Base-by-base conservation (phyloP, 2,888 invertebrate genomes). In the Heliconius sara region DNA sequence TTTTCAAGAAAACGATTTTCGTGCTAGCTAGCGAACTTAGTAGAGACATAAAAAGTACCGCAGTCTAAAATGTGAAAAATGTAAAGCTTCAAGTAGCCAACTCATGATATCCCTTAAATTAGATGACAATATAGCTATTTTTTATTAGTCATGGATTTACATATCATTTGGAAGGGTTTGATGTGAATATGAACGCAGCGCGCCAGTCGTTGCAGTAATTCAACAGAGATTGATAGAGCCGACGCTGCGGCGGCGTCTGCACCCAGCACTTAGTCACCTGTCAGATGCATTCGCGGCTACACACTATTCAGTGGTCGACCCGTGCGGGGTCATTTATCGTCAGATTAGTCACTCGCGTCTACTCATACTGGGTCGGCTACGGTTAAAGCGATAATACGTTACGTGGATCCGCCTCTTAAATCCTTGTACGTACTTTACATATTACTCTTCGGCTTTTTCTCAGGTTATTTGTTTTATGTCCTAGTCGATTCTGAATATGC, bases 201-300 rank as follows among this genome's bases (percentile, higher is more conserved):
- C 79, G 79, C 75, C 63, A 78, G 76, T 67, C 81, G 72, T 74
- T 78, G 83, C 83, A 85, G 85, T 87, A 87, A 85, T 85, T 87
- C 85, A 86, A 88, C 88, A 86, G 85, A 85, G 87, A 89, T 90
- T 86, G 88, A 90, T 89, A 87, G 87, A 88, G 91, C 88, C 85
- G 88, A 84, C 83, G 86, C 86, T 86, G 89, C 85, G 88, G 87
- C 86, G 81, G 85, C 87, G 87, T 86, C 85, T 85, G 91, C 91
- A 92, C 92, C 92, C 91, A 90, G 89, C 91, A 89, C 89, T 92
- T 91, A 89, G 89, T 92, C 90, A 91, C 88, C 85, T 89, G 92
- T 90, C 92, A 89, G 86, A 84, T 87, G 88, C 90, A 91, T 85
- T 86, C 89, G 90, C 89, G 85, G 86, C 86, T 85, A 85, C 85